Conservation (phyloP, 2,113 vertebrate species). For the Xenopus laevis region DNA sequence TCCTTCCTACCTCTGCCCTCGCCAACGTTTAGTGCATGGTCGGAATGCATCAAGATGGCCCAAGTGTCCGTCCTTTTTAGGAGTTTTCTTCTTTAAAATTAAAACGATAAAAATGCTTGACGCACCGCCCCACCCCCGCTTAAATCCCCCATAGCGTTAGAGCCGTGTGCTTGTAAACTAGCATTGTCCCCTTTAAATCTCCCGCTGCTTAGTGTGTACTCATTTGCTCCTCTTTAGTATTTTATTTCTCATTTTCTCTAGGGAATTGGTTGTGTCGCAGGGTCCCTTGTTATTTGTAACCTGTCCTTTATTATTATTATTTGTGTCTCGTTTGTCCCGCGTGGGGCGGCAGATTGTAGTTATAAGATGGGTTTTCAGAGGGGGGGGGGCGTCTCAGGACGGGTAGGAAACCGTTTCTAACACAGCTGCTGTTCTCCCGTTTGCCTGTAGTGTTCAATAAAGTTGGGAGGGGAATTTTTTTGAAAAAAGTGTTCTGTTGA, state of each 20-base stretch:
- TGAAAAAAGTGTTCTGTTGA: constrained; percentile 1
- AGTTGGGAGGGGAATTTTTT: constrained; percentile 45
- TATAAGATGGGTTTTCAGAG: constrained; percentile 30
- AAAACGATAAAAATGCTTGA: no score
- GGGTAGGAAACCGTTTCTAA: constrained; percentile 3
- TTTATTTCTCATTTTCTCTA: not conserved
- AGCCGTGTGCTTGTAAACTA: constrained; percentile 18
- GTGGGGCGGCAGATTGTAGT: constrained; percentile 20
- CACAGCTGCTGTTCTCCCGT: constrained; percentile 24
- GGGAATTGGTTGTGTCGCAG: not conserved
- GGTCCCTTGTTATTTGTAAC: not conserved
- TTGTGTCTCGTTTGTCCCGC: constrained; percentile 43
- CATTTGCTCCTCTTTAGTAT: constrained; percentile 7
- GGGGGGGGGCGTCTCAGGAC: not conserved
- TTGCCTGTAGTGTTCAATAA: constrained; percentile 41
- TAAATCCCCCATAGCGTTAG: constrained; percentile 7
- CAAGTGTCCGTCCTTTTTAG: constrained; percentile 24
- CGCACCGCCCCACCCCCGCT: not conserved
- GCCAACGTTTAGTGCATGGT: not conserved
- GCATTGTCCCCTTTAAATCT: not conserved
- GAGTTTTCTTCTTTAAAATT: not conserved
- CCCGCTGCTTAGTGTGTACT: not conserved
- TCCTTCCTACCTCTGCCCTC: constrained; percentile 28
- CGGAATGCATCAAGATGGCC: not conserved
- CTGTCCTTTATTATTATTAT: constrained; percentile 48